Conservation (phyloP, 2,113 vertebrate species). For the Pseudois nayaur region DNA sequence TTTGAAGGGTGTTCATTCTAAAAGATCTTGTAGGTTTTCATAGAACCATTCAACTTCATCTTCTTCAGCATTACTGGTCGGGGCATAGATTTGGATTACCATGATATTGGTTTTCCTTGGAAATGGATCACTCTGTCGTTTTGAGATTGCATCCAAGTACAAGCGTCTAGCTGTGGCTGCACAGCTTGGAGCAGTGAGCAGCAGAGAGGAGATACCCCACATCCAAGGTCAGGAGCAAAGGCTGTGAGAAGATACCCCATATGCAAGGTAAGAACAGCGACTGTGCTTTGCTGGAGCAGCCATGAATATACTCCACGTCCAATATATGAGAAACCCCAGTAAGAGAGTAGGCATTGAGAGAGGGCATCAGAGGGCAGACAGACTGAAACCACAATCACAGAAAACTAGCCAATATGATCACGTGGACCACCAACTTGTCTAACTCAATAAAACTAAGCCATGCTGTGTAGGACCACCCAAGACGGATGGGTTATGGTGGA, state of each 20-base stretch:
- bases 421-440: neutral
- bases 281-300: neutral
- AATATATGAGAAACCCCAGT: neutral
- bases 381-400: neutral
- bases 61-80: neutral
- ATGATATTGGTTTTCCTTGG: neutral
- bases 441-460: neutral
- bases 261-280: neutral
- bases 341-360: neutral
- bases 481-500: neutral
- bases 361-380: neutral
- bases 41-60: neutral
- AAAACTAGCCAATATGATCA: neutral
- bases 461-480: neutral
- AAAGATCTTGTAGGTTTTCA: neutral
- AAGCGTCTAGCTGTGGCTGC: accelerated
- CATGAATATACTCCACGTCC: neutral
- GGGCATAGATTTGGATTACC: neutral
- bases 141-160: neutral
- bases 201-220: no score
- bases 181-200: accelerated
- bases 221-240: no score
- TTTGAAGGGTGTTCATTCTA: neutral
- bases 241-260: neutral
- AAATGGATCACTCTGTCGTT: neutral